These are phyloP conservation scores for Hydrozoanthus gracilis DNA, from an alignment of 92 coral and sea anemone species.

Conservation along the genomic window DNA sequence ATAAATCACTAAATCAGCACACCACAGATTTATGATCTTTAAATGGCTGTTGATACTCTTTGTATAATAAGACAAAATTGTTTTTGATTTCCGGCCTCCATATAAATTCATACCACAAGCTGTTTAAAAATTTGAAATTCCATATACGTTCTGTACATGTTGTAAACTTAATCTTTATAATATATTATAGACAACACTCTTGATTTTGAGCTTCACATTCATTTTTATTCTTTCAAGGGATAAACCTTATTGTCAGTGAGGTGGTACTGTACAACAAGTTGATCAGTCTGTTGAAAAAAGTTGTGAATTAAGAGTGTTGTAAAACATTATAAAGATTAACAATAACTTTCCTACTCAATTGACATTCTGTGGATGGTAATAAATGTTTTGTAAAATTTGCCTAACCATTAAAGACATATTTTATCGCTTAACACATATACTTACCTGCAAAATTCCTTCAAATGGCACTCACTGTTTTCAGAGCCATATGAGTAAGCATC, in stretches of 20 bases:
- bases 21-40: neutral
- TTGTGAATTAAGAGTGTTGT: no score
- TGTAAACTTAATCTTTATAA: no score
- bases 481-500: constrained; percentile 26
- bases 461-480: constrained; percentile 11
- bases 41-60: constrained; percentile 7
- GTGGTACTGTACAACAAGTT: no score
- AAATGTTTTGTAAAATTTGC: constrained; percentile 7
- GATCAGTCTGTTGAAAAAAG: no score
- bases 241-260: no score
- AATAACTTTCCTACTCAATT: no score
- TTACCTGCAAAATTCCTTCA: constrained; percentile 18
- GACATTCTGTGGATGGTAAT: no score
- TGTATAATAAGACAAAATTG: neutral
- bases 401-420: neutral
- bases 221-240: no score
- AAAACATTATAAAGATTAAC: no score
- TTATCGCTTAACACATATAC: neutral
- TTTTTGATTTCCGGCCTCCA: neutral
- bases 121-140: neutral
- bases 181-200: no score
- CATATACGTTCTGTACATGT: constrained; percentile 12
- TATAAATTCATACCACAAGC: neutral
- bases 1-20: neutral
- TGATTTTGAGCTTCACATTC: no score